Percentiles rank a stretch among this genome's conserved stretches.
These are phyloP conservation scores for Cebidichthys violaceus DNA, from an alignment of 2,113 vertebrate genomes.

Conservation along the genomic window DNA sequence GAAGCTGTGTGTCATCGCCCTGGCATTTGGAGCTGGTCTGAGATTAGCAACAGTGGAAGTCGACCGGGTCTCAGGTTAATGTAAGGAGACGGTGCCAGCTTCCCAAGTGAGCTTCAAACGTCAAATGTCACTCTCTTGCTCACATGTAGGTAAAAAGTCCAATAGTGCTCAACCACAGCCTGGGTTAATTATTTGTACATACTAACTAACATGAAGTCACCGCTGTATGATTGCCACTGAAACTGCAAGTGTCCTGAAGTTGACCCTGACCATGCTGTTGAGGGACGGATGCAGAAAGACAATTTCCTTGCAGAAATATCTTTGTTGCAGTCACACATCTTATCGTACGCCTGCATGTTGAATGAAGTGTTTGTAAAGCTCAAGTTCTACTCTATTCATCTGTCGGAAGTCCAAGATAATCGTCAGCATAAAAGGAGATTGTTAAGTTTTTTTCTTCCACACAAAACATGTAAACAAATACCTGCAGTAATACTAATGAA, in stretches of 20 bases:
- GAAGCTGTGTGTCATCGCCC: slow-evolving; percentile 72
- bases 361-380: slow-evolving; percentile 15
- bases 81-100: slow-evolving; percentile 45
- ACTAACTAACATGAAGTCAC: background rate
- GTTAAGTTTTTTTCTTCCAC: background rate
- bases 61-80: slow-evolving; percentile 37
- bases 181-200: background rate
- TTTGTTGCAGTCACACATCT: background rate
- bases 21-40: slow-evolving; percentile 31
- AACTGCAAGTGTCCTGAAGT: slow-evolving; percentile 10
- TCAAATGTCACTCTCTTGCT: slow-evolving; percentile 20
- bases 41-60: slow-evolving; percentile 23
- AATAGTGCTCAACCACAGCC: background rate
- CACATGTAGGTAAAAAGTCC: background rate
- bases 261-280: background rate
- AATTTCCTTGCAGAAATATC: background rate
- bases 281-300: background rate
- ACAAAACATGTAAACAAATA: background rate
- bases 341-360: slow-evolving; percentile 1
- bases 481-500: background rate
- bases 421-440: background rate
- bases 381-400: background rate
- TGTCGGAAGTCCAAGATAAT: background rate
- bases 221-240: background rate
- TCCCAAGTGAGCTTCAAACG: slow-evolving; percentile 24